Evolutionary conservation across 2,888 invertebrate genomes (phyloP), one percentile per base, ranked within the genome.

Genomic region (Rambutsinella grinnellia): DNA sequence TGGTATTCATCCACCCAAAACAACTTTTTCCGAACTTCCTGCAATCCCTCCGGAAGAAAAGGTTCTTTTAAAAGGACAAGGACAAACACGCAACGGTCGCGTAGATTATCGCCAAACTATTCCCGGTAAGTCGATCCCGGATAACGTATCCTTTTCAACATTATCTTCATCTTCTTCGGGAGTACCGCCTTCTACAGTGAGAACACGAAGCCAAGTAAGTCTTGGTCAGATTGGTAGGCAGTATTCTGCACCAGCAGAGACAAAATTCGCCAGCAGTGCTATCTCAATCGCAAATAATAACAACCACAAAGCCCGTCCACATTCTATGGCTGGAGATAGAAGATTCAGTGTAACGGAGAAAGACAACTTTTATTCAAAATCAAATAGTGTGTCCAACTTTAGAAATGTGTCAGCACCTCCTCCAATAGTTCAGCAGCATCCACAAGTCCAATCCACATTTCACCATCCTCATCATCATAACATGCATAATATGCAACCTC

Each of bases 381-480:
- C 81, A 5, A 79, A 79, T 62, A 81, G 81, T 62, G 81, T 81
- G 21, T 70, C 78, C 21, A 81, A 78, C 21, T 81, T 81, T 47
- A 66, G 74, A 10, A 76, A 78, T 66, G 72, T 81, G 21, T 68
- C 78, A 6, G 72, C 72, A 28, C 53, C 71, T 0, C n/a, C n/a
- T n/a, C n/a, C n/a, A n/a, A n/a, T n/a, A n/a, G n/a, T n/a, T n/a
- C 56, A 61, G 24, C 23, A 65, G 28, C 24, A 46, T 13, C 46
- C 44, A 6, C 36, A 57, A 19, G 13, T 15, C 15, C 57, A 44
- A 46, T 17, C 66, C 27, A 58, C 60, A n/a, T 17, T 23, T 27
- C 47, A 54, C 21, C 62, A 63, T 24, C 67, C 60, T 21, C 57
- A 44, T n/a, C 60, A 60, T 19, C 62, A 63, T n/a, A 57, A 15